A percentile compares a stretch with the other conserved stretches of the same genome.
Conservation (phyloP, 2,797 vertebrate species). For the Acomys russatus region DNA sequence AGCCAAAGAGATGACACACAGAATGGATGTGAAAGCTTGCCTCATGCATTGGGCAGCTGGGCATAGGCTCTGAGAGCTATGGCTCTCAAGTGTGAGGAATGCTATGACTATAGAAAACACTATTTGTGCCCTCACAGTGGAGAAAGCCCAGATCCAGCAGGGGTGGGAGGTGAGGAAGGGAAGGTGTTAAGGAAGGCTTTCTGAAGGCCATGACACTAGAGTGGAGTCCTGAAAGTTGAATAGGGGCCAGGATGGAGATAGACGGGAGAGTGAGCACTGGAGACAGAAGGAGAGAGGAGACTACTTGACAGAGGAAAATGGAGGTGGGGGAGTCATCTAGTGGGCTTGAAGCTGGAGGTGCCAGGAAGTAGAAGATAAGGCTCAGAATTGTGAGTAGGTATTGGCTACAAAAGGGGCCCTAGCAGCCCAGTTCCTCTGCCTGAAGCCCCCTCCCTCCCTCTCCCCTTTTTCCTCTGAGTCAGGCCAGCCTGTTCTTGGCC, state of each 20-base stretch:
- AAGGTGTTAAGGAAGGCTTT: slow-evolving; percentile 14
- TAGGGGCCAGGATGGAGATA: not conserved
- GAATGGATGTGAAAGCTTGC: not conserved
- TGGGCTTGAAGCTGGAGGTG: not conserved
- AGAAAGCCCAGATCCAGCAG: not conserved
- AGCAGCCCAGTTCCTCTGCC: not conserved
- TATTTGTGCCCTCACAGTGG: not conserved
- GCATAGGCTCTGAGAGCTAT: not conserved
- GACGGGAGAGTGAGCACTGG: not conserved
- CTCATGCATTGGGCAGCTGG: not conserved
- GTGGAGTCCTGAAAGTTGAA: not conserved
- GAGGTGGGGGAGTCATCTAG: not conserved
- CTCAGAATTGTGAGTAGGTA: not conserved
- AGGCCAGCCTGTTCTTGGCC: slow-evolving; percentile 77
- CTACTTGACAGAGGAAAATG: no score
- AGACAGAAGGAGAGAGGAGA: not conserved
- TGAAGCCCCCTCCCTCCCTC: slow-evolving; percentile 40
- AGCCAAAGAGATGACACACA: not conserved
- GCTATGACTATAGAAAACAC: not conserved
- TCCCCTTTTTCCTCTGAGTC: slow-evolving; percentile 55
- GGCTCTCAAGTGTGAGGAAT: not conserved
- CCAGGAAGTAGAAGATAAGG: not conserved
- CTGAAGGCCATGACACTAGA: not conserved
- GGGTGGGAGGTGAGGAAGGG: not conserved
- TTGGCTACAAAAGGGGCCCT: not conserved